Percentiles rank a stretch among this genome's conserved stretches.
Evolutionary conservation across 2,797 vertebrate species (phyloP).

Genomic region (Pachyuromys duprasi): DNA sequence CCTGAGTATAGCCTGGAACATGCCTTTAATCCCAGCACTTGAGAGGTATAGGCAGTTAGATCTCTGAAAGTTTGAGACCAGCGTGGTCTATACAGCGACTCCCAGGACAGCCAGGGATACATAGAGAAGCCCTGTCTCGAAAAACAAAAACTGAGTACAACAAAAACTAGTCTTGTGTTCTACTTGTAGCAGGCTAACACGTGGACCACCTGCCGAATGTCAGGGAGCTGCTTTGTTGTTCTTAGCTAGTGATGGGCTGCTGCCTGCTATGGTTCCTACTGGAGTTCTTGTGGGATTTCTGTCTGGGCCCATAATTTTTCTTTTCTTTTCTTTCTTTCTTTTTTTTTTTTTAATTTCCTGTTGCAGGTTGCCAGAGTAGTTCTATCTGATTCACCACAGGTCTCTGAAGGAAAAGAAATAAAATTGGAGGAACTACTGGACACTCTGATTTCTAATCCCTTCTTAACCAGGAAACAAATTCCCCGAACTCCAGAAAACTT

Average conservation of each 20-base stretch:
- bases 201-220: neutral
- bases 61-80: too few relatives aligned
- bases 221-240: neutral
- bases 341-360: conserved; percentile 47
- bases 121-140: too few relatives aligned
- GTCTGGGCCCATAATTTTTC: neutral
- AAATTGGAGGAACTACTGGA: conserved; percentile 88
- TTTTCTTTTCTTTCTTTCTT: neutral
- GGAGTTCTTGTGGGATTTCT: conserved; percentile 23
- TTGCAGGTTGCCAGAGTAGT: conserved; percentile 92
- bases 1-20: too few relatives aligned
- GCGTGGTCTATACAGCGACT: too few relatives aligned
- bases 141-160: neutral
- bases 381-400: conserved; percentile 78
- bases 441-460: conserved; percentile 89
- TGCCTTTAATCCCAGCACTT: too few relatives aligned
- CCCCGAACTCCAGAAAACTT: conserved; percentile 94
- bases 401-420: conserved; percentile 74
- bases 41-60: too few relatives aligned
- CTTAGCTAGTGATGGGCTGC: neutral
- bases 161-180: neutral
- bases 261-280: neutral
- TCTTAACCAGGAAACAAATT: conserved; percentile 91
- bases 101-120: too few relatives aligned
- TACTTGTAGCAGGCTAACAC: neutral